phyloP scores from a whole-genome alignment of 2,797 vertebrate genomes.

The Microctenopoma steveboyesi region DNA sequence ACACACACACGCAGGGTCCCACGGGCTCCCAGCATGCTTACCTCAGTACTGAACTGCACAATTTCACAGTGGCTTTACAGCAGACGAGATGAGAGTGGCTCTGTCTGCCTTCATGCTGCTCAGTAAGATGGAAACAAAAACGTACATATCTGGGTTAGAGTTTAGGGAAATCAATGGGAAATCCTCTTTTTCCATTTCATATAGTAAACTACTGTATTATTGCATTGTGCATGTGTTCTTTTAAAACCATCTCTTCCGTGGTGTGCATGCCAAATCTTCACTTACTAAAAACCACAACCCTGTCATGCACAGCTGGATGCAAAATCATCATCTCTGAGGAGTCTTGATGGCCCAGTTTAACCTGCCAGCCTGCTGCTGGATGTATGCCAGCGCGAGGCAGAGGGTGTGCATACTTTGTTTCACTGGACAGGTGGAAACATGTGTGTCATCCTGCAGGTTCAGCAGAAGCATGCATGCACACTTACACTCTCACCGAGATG shows the following conservation, averaged over 20 bases:
- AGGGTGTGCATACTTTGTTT: constrained; percentile 37
- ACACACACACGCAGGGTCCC: constrained; percentile 35
- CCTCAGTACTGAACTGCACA: constrained; percentile 42
- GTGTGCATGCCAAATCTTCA: not conserved
- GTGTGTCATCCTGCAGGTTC: constrained; percentile 8
- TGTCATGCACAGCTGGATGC: constrained; percentile 3
- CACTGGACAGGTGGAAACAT: constrained; percentile 46
- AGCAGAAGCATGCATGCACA: not conserved
- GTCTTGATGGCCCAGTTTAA: constrained; percentile 22
- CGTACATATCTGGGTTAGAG: constrained; percentile 42
- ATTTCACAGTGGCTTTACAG: constrained; percentile 35
- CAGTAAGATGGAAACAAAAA: not conserved
- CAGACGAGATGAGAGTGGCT: constrained; percentile 26
- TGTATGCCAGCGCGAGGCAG: constrained; percentile 6
- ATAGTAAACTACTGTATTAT: not conserved
- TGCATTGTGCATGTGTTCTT: not conserved
- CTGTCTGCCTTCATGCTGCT: constrained; percentile 21
- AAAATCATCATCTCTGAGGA: constrained; percentile 5
- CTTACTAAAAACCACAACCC: constrained; percentile 1
- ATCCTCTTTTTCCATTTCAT: constrained; percentile 6
- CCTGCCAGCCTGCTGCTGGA: constrained; percentile 33
- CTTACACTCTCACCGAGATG: not conserved
- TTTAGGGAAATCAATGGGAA: constrained; percentile 3
- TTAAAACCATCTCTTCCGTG: not conserved
- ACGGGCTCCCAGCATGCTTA: constrained; percentile 45